Evolutionary conservation across 2,888 invertebrate species (phyloP).

Genomic region (Mactromeris polynyma): DNA sequence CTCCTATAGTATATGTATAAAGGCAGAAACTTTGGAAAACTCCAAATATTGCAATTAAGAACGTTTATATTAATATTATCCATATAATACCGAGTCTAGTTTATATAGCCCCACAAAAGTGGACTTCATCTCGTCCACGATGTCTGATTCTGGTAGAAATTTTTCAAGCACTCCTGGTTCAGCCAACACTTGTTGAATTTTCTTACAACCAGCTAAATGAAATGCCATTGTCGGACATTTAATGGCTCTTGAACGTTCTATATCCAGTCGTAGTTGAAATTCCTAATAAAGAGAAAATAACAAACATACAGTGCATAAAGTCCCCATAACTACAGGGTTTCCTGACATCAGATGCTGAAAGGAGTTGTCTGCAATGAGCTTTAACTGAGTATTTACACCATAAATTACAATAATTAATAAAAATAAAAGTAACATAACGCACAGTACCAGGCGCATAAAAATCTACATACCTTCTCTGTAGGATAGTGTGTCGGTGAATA

Average conservation of each 20-base stretch:
- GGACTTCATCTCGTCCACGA: conserved; percentile 90
- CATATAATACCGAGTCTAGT: conserved; percentile 88
- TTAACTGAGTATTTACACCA: too few species aligned
- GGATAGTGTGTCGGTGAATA: conserved; percentile 93
- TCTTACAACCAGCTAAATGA: conserved; percentile 96
- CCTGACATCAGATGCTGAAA: too few species aligned
- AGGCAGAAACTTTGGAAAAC: too few species aligned
- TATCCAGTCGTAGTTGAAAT: conserved; percentile 95
- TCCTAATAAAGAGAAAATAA: conserved; percentile 88
- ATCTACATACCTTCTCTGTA: conserved; percentile 73
- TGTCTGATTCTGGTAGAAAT: conserved; percentile 81
- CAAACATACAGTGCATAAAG: neutral
- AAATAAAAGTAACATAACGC: too few species aligned
- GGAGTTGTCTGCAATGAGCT: too few species aligned
- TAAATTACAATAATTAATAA: too few species aligned
- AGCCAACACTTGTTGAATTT: conserved; percentile 96
- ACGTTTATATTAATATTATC: too few species aligned
- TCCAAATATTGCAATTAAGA: too few species aligned
- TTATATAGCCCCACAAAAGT: conserved; percentile 97
- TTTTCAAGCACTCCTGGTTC: conserved; percentile 87
- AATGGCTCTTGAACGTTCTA: conserved; percentile 96
- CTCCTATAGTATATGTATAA: too few species aligned
- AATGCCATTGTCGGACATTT: conserved; percentile 96
- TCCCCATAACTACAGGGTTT: too few species aligned
- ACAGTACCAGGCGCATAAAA: too few species aligned